A percentile compares a stretch with the other conserved stretches of the same genome.
These are phyloP conservation scores for Ptilonorhynchus violaceus DNA, from an alignment of 2,113 vertebrate species.

Conservation along the genomic window DNA sequence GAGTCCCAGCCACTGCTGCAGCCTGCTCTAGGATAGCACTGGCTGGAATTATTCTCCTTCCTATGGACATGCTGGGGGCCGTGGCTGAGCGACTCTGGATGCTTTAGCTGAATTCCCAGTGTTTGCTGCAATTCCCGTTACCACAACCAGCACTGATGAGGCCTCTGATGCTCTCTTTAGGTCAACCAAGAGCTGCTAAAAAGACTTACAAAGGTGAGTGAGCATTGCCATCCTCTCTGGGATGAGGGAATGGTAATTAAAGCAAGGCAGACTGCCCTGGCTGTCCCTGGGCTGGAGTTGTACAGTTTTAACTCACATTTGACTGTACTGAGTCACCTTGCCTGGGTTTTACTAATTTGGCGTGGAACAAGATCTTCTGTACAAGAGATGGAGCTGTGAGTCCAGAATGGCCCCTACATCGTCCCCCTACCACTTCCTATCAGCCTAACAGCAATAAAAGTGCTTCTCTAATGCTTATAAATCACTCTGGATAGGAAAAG, in stretches of 20 bases:
- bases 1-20: neutral
- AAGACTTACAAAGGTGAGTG: neutral
- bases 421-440: neutral
- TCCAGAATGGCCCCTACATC: neutral
- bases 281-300: neutral
- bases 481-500: neutral
- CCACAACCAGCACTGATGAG: neutral
- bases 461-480: neutral
- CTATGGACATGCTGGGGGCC: accelerated
- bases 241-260: neutral
- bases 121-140: neutral
- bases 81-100: neutral
- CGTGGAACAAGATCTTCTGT: neutral
- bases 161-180: neutral
- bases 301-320: neutral
- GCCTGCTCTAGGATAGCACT: neutral
- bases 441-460: neutral
- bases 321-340: neutral
- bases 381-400: neutral
- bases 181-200: neutral
- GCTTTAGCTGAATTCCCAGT: neutral
- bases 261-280: neutral
- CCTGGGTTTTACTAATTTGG: neutral
- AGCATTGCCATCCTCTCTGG: neutral
- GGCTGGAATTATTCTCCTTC: neutral